Evolutionary conservation across 2,888 invertebrate species (phyloP).

Genomic region (Nomada flava): DNA sequence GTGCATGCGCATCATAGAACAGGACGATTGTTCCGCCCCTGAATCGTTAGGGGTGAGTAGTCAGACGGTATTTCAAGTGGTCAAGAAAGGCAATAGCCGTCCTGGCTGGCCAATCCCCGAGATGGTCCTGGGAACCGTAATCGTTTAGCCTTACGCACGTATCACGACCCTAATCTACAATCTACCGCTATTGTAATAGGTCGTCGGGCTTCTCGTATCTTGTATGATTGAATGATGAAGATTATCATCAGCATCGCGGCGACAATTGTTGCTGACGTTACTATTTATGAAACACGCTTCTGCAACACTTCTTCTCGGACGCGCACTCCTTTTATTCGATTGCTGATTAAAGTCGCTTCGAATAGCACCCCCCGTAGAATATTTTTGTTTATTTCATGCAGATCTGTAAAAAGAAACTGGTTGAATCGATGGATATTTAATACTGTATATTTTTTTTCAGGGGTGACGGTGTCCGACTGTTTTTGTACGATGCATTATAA

Average conservation of each 20-base stretch:
- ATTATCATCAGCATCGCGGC: constrained; percentile 33
- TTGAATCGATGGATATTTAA: too few relatives aligned
- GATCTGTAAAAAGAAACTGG: too few relatives aligned
- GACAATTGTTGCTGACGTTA: constrained; percentile 31
- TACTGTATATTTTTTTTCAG: too few relatives aligned
- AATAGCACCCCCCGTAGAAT: too few relatives aligned
- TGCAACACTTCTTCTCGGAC: not conserved
- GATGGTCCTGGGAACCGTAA: too few relatives aligned
- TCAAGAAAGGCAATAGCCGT: constrained; percentile 39
- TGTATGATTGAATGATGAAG: constrained; percentile 44
- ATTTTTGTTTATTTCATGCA: too few relatives aligned
- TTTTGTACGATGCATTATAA: too few relatives aligned
- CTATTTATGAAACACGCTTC: constrained; percentile 7
- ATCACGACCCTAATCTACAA: constrained; percentile 57
- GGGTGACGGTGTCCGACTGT: too few relatives aligned
- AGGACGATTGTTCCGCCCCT: constrained; percentile 59
- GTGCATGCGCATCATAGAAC: constrained; percentile 65
- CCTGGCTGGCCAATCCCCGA: too few relatives aligned
- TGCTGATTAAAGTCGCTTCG: too few relatives aligned
- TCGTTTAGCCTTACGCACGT: too few relatives aligned
- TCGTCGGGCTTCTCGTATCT: constrained; percentile 40
- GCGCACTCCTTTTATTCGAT: too few relatives aligned
- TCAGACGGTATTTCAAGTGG: constrained; percentile 35
- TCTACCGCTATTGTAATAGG: constrained; percentile 49
- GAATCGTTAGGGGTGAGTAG: constrained; percentile 46